Evolutionary conservation across 2,113 vertebrate genomes (phyloP), one percentile per base, ranked within the genome.

Genomic region (Rhinolophus ferrumequinum): DNA sequence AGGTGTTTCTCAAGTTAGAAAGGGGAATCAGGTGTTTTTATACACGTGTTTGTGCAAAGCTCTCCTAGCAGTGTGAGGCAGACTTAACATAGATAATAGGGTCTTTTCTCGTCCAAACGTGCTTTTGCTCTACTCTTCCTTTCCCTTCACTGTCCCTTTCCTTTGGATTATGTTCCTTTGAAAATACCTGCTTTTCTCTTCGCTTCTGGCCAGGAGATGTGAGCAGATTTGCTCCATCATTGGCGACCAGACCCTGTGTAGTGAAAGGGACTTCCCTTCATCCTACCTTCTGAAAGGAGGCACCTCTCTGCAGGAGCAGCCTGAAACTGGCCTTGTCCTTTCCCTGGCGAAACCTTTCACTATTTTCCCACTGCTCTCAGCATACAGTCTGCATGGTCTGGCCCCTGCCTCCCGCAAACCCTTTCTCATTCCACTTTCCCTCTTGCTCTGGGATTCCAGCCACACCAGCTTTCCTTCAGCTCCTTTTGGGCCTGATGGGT

Each of bases 111-210:
- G 56, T 30, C 54, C 62, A 52, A 52, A 52, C 13, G 11, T 52
- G 52, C 52, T 52, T 52, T 52, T 52, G 52, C 52, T 85, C 15
- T 2, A 41, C 2, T 4, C 16, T 80, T 84, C 70, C 12, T 79
- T 2, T 30, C 7, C 13, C 3, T 14, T 75, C 47, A 56, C 16
- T 83, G 50, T 92, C 54, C 47, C 30, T 96, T 92, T 64, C 54
- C 80, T 83, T 90, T 89, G 73, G 18, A 21, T 85, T 35, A 69
- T 62, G 73, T 94, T 83, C 33, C 73, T 92, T 52, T 72, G 56
- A 70, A 85, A 77, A 66, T 89, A 30, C 47, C 22, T 7, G 5
- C 60, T 72, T 56, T 80, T 83, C 64, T 93, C 30, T 60, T 58
- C 47, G 33, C 66, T 72, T 88, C 33, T 16, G 77, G 44, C 16